Evolutionary conservation across 2,888 invertebrate genomes (phyloP).

Genomic region (Byasa hedistus): DNA sequence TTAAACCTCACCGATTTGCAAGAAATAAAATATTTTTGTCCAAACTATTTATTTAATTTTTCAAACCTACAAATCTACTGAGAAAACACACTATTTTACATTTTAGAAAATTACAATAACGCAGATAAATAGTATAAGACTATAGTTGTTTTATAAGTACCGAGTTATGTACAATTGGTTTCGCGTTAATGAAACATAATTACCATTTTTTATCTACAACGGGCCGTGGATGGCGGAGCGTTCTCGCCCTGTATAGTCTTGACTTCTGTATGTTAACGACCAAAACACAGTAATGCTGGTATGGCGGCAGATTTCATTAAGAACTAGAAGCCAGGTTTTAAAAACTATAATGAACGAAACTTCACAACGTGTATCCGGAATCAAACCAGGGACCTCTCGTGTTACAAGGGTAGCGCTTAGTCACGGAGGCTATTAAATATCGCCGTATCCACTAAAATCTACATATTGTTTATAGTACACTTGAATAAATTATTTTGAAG

Average conservation of each 20-base stretch:
- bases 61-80: conserved; percentile 26
- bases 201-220: too few relatives aligned
- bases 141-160: conserved; percentile 37
- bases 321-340: too few relatives aligned
- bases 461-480: conserved; percentile 22
- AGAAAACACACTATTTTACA: conserved; percentile 27
- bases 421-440: neutral
- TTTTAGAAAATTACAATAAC: conserved; percentile 10
- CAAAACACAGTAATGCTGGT: too few relatives aligned
- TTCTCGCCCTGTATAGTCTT: too few relatives aligned
- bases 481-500: conserved; percentile 23
- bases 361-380: too few relatives aligned
- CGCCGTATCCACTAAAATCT: conserved; percentile 13
- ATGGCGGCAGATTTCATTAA: too few relatives aligned
- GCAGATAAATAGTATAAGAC: conserved; percentile 28
- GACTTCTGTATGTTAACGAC: too few relatives aligned
- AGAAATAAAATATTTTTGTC: conserved; percentile 22
- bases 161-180: conserved; percentile 39
- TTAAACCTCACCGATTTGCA: conserved; percentile 1
- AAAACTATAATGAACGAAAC: too few relatives aligned
- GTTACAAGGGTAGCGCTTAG: too few relatives aligned
- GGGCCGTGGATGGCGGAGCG: too few relatives aligned
- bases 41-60: conserved; percentile 29
- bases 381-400: too few relatives aligned
- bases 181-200: neutral